Conservation (phyloP, 1,140 invertebrate genomes). For the Rhyzopertha dominica region DNA sequence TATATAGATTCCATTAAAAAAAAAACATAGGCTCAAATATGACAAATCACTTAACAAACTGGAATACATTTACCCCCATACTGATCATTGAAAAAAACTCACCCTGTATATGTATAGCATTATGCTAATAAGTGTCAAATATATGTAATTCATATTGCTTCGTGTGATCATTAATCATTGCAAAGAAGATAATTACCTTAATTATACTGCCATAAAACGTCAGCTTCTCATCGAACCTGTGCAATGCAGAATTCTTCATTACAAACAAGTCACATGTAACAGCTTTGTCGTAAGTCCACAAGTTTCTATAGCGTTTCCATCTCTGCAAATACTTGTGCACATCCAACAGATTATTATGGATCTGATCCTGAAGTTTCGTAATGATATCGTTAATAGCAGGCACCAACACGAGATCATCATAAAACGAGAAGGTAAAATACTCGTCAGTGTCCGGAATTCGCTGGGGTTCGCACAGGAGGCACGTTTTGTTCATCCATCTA, state of each 20-base stretch:
- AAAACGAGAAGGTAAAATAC: constrained; percentile 65
- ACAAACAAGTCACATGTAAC: constrained; percentile 70
- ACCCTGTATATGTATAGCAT: too few relatives aligned
- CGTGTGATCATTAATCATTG: too few relatives aligned
- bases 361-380: constrained; percentile 59
- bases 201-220: constrained; percentile 74
- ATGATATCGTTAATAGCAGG: constrained; percentile 63
- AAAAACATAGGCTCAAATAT: too few relatives aligned
- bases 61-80: too few relatives aligned
- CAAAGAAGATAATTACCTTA: too few relatives aligned
- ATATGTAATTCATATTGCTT: too few relatives aligned
- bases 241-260: constrained; percentile 61
- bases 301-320: constrained; percentile 72
- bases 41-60: too few relatives aligned
- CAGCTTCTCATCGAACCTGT: constrained; percentile 77
- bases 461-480: constrained; percentile 62
- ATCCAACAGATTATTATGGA: constrained; percentile 56
- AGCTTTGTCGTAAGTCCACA: constrained; percentile 79
- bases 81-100: too few relatives aligned
- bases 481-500: constrained; percentile 81
- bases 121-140: too few relatives aligned
- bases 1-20: too few relatives aligned
- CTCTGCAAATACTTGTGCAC: constrained; percentile 60
- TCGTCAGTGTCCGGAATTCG: constrained; percentile 49
- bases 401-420: constrained; percentile 67